phyloP scores from a whole-genome alignment of 1,140 invertebrate species.

The Drosophila rufa region DNA sequence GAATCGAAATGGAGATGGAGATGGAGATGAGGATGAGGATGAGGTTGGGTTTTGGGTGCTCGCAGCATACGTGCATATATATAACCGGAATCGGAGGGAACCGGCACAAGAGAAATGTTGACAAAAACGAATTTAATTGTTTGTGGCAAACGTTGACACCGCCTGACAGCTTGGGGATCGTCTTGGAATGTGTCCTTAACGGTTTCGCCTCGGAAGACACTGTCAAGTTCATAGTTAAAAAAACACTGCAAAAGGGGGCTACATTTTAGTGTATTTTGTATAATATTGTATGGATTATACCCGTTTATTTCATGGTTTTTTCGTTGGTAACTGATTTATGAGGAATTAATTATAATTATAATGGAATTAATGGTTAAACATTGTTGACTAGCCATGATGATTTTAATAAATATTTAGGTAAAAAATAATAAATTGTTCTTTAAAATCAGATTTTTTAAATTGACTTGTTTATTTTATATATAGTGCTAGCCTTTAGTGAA shows the following conservation, averaged over 20 bases:
- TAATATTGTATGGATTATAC: not conserved
- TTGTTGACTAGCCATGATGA: not conserved
- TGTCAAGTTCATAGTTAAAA: conserved; percentile 26
- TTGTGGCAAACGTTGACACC: conserved; percentile 66
- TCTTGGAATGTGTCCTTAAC: conserved; percentile 72
- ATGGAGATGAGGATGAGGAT: conserved; percentile 28
- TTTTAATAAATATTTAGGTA: too few species aligned
- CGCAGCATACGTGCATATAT: conserved; percentile 40
- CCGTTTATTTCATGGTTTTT: not conserved
- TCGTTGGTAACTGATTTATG: not conserved
- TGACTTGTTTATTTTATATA: too few species aligned
- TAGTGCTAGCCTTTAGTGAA: too few species aligned
- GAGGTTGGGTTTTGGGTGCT: conserved; percentile 46
- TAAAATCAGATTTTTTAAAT: too few species aligned
- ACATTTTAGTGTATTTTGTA: not conserved
- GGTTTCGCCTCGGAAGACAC: conserved; percentile 35
- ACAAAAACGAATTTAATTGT: conserved; percentile 77
- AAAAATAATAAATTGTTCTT: too few species aligned
- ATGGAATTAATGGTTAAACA: not conserved
- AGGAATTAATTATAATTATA: not conserved
- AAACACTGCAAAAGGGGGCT: not conserved
- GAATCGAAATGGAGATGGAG: conserved; percentile 19
- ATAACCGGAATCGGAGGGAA: conserved; percentile 65
- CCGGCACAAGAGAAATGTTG: conserved; percentile 67
- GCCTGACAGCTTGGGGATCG: conserved; percentile 47